Base-by-base conservation (phyloP, 2,888 invertebrate genomes). In the Mimachlamys varia region DNA sequence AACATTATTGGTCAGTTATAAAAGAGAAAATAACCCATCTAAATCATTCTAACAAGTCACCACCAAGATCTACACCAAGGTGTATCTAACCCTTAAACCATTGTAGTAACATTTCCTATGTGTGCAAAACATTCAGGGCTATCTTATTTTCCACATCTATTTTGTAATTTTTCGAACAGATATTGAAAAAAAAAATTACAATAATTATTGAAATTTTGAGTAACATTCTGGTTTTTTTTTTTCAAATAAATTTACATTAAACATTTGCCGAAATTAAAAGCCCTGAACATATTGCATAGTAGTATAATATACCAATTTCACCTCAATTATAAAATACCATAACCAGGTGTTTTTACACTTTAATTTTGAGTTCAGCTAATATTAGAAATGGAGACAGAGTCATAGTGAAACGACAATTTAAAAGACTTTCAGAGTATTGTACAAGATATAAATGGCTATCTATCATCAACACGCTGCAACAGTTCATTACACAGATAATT, bases 1-100 rank as follows among this genome's bases (percentile, higher is more conserved):
- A 76, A 76, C 33, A 76, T 76, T 33, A 76, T 76, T 76, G 22
- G 76, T 22, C 76, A 76, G 33, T 76, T 76, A 76, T 76, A 76
- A 76, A 76, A 33, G 76, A 76, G 76, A 76, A 27, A 76, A 76
- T 27, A 27, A 76, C 13, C 13, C 53, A 17, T 15, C 27, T 33
- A 76, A 76, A 76, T 22, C 76, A 33, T 33, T 76, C 27, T 7
- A 58, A 1, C 76, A 27, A 33, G 33, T 76, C 33, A 76, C 76
- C 76, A 62, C 7, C n/a, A 7, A 76, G 33, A 76, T 33, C 76
- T 33, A 27, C 76, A 76, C 33, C 76, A 76, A 44, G 3, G 44
- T 44, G 7, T 76, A 0, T 76, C 33, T 76, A 76, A 76, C 76
- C 76, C 76, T 76, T 15, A 33, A 12, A 76, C 33, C 76, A 76